Base-by-base conservation (phyloP, 2,888 invertebrate genomes). In the Heliconius ethilla region DNA sequence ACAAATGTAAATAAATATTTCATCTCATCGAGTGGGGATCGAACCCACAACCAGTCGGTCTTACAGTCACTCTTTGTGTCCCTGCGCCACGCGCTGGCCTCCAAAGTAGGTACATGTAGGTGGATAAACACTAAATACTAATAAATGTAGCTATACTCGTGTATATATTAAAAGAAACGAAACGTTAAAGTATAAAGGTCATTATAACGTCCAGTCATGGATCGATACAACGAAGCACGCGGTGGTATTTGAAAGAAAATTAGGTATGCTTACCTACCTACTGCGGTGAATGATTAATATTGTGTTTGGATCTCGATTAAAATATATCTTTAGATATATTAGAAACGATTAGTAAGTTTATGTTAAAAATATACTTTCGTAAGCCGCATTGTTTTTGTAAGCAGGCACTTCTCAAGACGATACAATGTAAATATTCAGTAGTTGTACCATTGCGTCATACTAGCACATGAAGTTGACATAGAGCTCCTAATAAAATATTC, bases 401-500 rank as follows among this genome's bases (percentile, higher is more conserved):
- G 67, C 75, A 70, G 75, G 70, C 69, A 63, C 66, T 63, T 55
- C 55, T 70, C 65, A 59, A 55, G n/a, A 59, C 75, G 76, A 80
- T 78, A 76, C 70, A 81, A 78, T 78, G 76, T 80, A 81, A 77
- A 75, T 78, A 82, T 80, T 81, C 75, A 79, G 79, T 72, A 78
- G 73, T 33, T 7, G 3, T 11, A 40, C 55, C 51, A 81, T 85
- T 83, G 83, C 83, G 83, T 82, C 84, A 85, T 82, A 33, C 33
- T 0, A 33, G 33, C 7, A 70, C 77, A 62, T 78, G 65, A 73
- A 80, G 70, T 81, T 82, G 82, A 82, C 82, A 78, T 70, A 73
- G 75, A 78, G 76, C 79, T 82, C 79, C 82, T 84, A 86, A 85
- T 86, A 83, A 83, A 84, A 83, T 83, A 83, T 83, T 87, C 85